Evolutionary conservation across 2,113 vertebrate species (phyloP).

Genomic region (Hippotragus niger): DNA sequence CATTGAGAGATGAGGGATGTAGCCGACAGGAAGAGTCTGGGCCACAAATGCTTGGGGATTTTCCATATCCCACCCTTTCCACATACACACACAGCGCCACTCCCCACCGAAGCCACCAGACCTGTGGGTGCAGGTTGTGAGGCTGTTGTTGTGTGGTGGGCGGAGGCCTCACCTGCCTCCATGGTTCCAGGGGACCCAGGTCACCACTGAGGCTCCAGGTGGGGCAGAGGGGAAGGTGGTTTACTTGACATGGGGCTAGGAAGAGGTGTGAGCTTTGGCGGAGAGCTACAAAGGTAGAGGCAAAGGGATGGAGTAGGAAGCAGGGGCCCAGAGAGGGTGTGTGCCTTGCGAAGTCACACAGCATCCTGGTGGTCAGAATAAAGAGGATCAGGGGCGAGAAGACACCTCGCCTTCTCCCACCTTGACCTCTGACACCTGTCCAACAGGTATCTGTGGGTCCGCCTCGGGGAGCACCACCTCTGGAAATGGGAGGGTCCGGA

Average conservation of each 20-base stretch:
- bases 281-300: background rate
- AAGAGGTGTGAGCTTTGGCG: background rate
- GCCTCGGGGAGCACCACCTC: constrained; percentile 77
- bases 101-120: constrained; percentile 30
- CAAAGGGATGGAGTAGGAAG: background rate
- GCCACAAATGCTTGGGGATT: background rate
- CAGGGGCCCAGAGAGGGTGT: background rate
- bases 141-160: background rate
- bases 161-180: constrained; percentile 1
- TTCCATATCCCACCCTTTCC: background rate
- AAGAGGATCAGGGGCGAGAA: background rate
- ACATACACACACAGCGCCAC: background rate
- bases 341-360: background rate
- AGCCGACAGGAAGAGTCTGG: background rate
- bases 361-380: background rate
- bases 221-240: background rate
- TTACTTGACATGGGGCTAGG: background rate
- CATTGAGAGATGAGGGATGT: background rate
- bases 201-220: background rate
- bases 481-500: constrained; percentile 69
- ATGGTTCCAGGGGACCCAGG: background rate
- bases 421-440: background rate
- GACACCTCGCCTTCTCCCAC: background rate
- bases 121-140: constrained; percentile 5
- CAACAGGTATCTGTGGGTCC: constrained; percentile 72